Conservation (phyloP, 2,797 vertebrate genomes). For the Platalea minor region DNA sequence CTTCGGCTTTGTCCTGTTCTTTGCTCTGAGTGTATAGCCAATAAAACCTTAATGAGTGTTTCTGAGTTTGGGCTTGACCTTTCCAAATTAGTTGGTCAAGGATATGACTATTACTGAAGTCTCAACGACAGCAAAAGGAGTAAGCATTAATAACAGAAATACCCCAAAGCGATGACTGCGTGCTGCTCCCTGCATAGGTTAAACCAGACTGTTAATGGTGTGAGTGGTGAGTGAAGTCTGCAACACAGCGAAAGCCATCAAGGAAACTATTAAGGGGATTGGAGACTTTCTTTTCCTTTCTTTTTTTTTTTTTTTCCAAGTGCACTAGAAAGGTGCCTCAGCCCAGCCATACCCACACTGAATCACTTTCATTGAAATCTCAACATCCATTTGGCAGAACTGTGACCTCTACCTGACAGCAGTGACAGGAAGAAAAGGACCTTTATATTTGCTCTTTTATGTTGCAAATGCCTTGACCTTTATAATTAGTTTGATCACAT, state of each 20-base stretch:
- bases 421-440: neutral
- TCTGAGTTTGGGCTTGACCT: neutral
- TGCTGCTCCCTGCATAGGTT: neutral
- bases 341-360: accelerated
- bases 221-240: neutral
- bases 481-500: neutral
- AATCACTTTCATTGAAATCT: neutral
- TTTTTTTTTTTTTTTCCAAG: neutral
- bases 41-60: neutral
- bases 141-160: neutral
- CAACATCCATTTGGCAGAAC: neutral
- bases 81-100: neutral
- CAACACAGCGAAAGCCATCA: neutral
- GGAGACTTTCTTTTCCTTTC: neutral
- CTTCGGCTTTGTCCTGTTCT: neutral
- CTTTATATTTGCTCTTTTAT: neutral
- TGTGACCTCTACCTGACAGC: neutral
- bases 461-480: neutral
- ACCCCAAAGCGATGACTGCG: neutral
- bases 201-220: neutral
- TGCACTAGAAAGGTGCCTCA: neutral
- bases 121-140: neutral
- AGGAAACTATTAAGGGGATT: neutral
- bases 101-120: neutral
- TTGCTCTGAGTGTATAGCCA: neutral